Evolutionary conservation across 1,140 invertebrate genomes (phyloP), one percentile per base, ranked within the genome.

Genomic region (Bicyclus anynana): DNA sequence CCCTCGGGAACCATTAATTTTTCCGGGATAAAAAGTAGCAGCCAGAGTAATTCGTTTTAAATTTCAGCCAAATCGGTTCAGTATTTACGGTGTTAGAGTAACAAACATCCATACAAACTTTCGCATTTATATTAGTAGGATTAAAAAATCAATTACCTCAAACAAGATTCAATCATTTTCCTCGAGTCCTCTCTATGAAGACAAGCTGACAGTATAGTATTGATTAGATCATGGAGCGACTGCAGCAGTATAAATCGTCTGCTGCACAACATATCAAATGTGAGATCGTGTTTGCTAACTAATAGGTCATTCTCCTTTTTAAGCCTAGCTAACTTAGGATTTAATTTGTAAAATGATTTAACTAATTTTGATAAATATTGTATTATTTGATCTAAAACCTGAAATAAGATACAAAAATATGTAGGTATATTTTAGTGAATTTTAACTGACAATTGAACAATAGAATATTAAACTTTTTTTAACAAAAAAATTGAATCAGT

Each of bases 361-460:
- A 90, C 89, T 69, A 89, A 42, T 66, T 85, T 89, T 7, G 74
- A 65, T 74, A 90, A 74, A 69, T 89, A 89, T 17, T 84, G 84
- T 67, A 87, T 84, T 55, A 89, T 84, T 81, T 86, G 78, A 67
- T 90, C 87, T 71, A 90, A 65, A 53, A 86, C 77, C 89, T 90
- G 63, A 51, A n/a, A n/a, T n/a, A n/a, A n/a, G n/a, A n/a, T n/a
- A n/a, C n/a, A n/a, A 23, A 23, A 23, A 23, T 4, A 23, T 7
- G 2, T 23, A 23, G 23, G 23, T 23, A 7, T 23, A 4, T 23
- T 23, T 23, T 7, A 23, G 23, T 23, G 23, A 23, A n/a, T n/a
- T n/a, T n/a, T n/a, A n/a, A n/a, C n/a, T n/a, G n/a, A n/a, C n/a
- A n/a, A n/a, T n/a, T n/a, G n/a, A n/a, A n/a, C n/a, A n/a, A n/a